phyloP scores from a whole-genome alignment of 2,113 vertebrate species.

The Lagenorhynchus albirostris region DNA sequence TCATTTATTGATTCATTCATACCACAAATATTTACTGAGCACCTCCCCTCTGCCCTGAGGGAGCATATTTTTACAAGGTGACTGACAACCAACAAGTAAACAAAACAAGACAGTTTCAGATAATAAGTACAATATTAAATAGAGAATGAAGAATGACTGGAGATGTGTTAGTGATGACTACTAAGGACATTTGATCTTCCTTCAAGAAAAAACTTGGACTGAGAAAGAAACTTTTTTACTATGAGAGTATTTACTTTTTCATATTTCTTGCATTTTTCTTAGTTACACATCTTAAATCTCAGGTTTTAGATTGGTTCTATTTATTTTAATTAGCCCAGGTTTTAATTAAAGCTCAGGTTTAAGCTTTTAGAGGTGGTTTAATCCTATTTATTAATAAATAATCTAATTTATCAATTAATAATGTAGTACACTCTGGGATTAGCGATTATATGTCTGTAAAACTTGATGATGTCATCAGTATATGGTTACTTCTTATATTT shows the following conservation, averaged over 20 bases:
- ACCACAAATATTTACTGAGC: not conserved
- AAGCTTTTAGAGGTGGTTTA: not conserved
- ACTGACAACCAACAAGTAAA: not conserved
- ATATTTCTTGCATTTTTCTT: not conserved
- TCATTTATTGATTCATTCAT: not conserved
- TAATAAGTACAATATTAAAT: not conserved
- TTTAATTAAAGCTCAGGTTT: no score
- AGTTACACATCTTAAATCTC: not conserved
- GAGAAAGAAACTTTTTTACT: not conserved
- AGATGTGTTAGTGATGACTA: not conserved
- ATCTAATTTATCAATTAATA: not conserved
- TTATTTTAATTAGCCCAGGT: no score
- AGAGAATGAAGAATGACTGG: not conserved
- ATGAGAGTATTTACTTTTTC: not conserved
- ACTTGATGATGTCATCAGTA: not conserved
- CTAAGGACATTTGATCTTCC: not conserved
- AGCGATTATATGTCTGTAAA: not conserved
- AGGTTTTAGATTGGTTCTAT: not conserved
- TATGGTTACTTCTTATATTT: not conserved
- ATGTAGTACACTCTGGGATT: not conserved
- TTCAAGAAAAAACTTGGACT: not conserved
- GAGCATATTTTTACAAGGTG: not conserved
- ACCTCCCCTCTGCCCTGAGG: not conserved
- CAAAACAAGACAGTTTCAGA: not conserved
- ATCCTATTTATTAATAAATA: not conserved